Conservation (phyloP, 2,797 vertebrate genomes). For the Potorous gilbertii region DNA sequence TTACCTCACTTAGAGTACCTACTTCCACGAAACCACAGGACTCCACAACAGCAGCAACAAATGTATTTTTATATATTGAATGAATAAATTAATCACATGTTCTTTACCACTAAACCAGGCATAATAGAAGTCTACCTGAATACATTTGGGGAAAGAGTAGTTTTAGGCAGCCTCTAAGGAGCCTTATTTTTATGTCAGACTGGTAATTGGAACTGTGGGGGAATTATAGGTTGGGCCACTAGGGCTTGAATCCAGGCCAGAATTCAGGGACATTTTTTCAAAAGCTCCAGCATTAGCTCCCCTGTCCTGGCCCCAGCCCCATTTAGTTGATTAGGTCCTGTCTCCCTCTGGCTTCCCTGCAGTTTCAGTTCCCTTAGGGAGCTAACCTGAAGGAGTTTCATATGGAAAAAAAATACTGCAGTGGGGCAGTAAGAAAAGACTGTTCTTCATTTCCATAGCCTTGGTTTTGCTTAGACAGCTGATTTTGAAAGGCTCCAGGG, state of each 20-base stretch:
- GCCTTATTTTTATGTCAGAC: neutral
- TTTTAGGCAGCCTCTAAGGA: neutral
- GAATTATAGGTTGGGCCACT: neutral
- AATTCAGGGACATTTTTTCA: neutral
- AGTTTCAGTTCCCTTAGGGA: neutral
- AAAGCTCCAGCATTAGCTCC: neutral
- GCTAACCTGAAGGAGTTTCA: neutral
- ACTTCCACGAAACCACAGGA: neutral
- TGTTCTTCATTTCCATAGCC: neutral
- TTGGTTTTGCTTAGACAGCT: neutral
- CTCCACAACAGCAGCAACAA: neutral
- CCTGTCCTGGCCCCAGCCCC: neutral
- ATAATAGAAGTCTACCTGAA: neutral
- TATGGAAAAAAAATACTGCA: neutral
- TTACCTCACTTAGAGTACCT: neutral
- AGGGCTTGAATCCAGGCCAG: neutral
- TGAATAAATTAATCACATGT: neutral
- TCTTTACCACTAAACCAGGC: neutral
- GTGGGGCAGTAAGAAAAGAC: neutral
- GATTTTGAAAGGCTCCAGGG: slow-evolving; percentile 9
- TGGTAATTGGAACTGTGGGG: neutral
- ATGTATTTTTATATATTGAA: neutral
- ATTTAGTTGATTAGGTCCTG: neutral
- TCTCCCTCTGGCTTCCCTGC: neutral
- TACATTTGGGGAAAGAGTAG: neutral